These are phyloP conservation scores for Chironomus striatipennis DNA, from an alignment of 1,140 invertebrate genomes.

Conservation along the genomic window DNA sequence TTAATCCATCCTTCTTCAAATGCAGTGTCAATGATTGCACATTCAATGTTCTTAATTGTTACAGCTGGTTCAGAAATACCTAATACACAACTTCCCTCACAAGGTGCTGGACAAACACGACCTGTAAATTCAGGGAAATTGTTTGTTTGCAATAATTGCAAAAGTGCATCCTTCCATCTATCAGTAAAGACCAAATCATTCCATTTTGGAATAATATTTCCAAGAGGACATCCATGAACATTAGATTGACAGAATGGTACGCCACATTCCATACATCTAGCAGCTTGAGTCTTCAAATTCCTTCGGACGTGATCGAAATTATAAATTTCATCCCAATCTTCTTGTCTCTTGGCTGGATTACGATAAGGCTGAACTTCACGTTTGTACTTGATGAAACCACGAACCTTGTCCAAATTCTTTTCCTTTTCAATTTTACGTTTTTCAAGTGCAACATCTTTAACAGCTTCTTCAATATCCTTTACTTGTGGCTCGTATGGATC, in stretches of 20 bases:
- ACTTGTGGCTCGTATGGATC: slow-evolving; percentile 43
- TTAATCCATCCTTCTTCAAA: slow-evolving; percentile 95
- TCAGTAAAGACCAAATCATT: slow-evolving; percentile 92
- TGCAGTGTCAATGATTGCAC: slow-evolving; percentile 96
- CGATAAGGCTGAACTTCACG: slow-evolving; percentile 80
- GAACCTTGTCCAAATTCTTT: slow-evolving; percentile 80
- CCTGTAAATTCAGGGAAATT: slow-evolving; percentile 99
- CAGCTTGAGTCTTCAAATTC: slow-evolving; percentile 83
- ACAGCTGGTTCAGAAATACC: slow-evolving; percentile 94
- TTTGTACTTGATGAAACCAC: slow-evolving; percentile 94
- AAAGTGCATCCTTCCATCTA: slow-evolving; percentile 94
- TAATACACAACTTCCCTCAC: slow-evolving; percentile 95
- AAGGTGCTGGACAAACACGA: slow-evolving; percentile 95
- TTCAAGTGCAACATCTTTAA: slow-evolving; percentile 64
- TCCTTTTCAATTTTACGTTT: slow-evolving; percentile 73
- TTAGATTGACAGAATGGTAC: slow-evolving; percentile 98
- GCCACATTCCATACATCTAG: slow-evolving; percentile 98
- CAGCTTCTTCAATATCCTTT: slow-evolving; percentile 80
- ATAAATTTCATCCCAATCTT: slow-evolving; percentile 97
- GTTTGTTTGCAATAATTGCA: slow-evolving; percentile 93
- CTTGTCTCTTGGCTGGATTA: slow-evolving; percentile 66
- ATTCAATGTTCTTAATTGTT: slow-evolving; percentile 99
- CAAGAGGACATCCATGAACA: slow-evolving; percentile 87
- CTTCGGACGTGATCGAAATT: slow-evolving; percentile 78
- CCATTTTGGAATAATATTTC: slow-evolving; percentile 99